Conservation (phyloP, 2,113 vertebrate genomes). For the Eurypyga helias region DNA sequence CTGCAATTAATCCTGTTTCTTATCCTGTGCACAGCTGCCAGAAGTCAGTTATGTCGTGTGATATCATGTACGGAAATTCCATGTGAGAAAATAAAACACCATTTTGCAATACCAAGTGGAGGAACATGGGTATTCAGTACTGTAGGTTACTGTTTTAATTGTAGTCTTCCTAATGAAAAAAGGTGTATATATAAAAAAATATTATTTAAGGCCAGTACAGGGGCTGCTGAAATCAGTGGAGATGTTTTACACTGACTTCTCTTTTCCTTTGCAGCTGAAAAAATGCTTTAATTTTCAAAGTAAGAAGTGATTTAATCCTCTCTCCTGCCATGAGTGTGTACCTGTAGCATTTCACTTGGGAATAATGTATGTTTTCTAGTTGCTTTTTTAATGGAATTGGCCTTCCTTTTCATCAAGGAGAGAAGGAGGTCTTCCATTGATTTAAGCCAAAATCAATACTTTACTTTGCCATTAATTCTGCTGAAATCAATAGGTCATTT, state of each 20-base stretch:
- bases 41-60: not conserved
- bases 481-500: not conserved
- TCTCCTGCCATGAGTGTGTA: not conserved
- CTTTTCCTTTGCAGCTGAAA: not conserved
- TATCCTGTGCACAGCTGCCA: not conserved
- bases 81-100: rapidly evolving
- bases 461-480: not conserved
- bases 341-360: not conserved
- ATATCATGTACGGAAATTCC: not conserved
- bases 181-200: not conserved
- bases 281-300: slow-evolving; percentile 4
- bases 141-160: not conserved
- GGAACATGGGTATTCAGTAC: not conserved
- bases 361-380: not conserved
- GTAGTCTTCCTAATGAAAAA: not conserved
- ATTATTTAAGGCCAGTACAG: not conserved
- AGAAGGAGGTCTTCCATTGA: not conserved
- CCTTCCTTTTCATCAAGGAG: not conserved
- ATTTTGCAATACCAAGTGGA: not conserved
- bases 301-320: not conserved
- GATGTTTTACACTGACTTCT: not conserved
- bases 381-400: not conserved
- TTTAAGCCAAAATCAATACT: slow-evolving; percentile 3
- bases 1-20: not conserved
- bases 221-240: not conserved